Base-by-base conservation (phyloP, 2,888 invertebrate genomes). In the Drosophila differens region DNA sequence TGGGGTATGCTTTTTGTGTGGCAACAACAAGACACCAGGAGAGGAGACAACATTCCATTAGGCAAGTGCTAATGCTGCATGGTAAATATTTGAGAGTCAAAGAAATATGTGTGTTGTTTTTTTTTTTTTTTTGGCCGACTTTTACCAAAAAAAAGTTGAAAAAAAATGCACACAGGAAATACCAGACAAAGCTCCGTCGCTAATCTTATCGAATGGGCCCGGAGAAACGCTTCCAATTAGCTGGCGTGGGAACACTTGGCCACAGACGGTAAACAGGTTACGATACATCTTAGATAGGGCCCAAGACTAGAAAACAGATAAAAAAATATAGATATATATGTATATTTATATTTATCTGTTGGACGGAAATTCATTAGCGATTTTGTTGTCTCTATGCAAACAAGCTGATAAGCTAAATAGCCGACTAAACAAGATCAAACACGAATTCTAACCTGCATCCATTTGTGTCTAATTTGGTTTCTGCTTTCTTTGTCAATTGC, bases 401-500 rank as follows among this genome's bases (percentile, higher is more conserved):
- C 76, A 67, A 71, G 68, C 70, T 80, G 72, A 70, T 76, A 73
- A 70, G 73, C 66, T 35, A 55, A 64, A 73, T 44, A 65, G 39
- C 30, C 19, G 16, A 22, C 47, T 41, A 58, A 74, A 19, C 41
- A 33, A 76, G 44, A 78, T 55, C 63, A 41, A 32, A 16, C 25
- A 41, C 59, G 33, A 39, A 51, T 58, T 44, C 66, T 52, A 72
- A 68, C 44, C 60, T 14, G 58, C 55, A 47, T 66, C 52, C 22
- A 25, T 16, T 47, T 25, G 4, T 47, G 25, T 16, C 47, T 47
- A 47, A 47, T 47, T 47, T 47, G 47, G 25, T 47, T 55, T 39
- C 65, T 59, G 47, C 33, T 6, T 22, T 58, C 32, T 44, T 28
- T 12, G 61, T 25, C 92, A 28, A 28, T 96, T 96, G 60, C 95